Percentiles rank a stretch among this genome's conserved stretches.
Conservation (phyloP, 2,888 invertebrate species). For the Germaria angustata region DNA sequence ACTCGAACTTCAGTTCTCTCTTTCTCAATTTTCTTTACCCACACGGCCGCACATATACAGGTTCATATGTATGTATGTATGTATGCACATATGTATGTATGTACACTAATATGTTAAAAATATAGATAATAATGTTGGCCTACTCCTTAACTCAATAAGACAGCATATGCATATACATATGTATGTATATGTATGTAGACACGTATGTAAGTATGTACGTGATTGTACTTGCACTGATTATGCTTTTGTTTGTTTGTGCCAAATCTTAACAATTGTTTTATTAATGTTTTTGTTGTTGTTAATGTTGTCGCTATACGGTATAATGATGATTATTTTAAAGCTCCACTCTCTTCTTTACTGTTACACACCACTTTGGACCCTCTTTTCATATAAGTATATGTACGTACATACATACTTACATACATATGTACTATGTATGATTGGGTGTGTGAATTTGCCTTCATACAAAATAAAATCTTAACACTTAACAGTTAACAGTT, state of each 20-base stretch:
- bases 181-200: too few species aligned
- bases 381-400: neutral
- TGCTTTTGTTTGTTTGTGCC: conserved; percentile 14
- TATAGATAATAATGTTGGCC: neutral
- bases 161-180: neutral
- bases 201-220: too few species aligned
- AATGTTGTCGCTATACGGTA: neutral
- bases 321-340: conserved; percentile 39
- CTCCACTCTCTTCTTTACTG: neutral
- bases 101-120: too few species aligned
- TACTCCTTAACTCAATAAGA: too few species aligned
- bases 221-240: conserved; percentile 17
- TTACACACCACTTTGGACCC: neutral
- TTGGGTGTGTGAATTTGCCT: neutral
- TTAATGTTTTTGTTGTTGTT: conserved; percentile 10
- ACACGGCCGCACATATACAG: neutral
- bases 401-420: neutral
- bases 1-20: conserved; percentile 22
- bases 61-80: neutral
- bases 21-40: neutral
- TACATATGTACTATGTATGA: too few species aligned
- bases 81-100: neutral
- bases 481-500: conserved; percentile 57
- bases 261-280: conserved; percentile 45
- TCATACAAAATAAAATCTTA: neutral